Base-by-base conservation (phyloP, 2,797 vertebrate genomes). In the Knipowitschia caucasica region DNA sequence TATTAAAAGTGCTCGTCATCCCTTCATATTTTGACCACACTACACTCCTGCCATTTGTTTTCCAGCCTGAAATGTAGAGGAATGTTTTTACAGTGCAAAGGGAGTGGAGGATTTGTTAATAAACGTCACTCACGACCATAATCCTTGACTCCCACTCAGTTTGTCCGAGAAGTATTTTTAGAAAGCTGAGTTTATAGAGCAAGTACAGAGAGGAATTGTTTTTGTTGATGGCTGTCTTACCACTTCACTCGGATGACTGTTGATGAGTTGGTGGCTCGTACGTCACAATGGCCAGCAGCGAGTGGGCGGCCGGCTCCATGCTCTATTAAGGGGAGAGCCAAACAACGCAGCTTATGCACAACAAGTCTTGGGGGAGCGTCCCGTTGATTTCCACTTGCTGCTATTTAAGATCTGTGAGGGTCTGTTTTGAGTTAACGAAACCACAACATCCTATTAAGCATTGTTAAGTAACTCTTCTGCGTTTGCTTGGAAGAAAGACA, bases 391-490 rank as follows among this genome's bases (percentile, higher is more conserved):
- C 83, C 75, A 80, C 70, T 75, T 3, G 38, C 44, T 77, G 68
- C 86, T 91, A 89, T 89, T 90, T 79, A 6, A 64, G 69, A 60
- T 50, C 29, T 49, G 33, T 77, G 51, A 56, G 59, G 57, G 78
- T 73, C 85, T 91, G 87, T 80, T 89, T 86, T 72, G 71, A 83
- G 67, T 89, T 89, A 73, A 65, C 67, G 53, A 87, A 83, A 35
- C 86, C 87, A 71, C 86, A 81, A 58, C 71, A 85, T 89, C 82
- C 82, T 85, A 84, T 83, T 86, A 88, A 87, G 75, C 58, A 69
- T 58, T 80, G 77, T 83, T 80, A 71, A 84, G 78, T 85, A 77
- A 85, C 69, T 76, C 55, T 62, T 58, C 59, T 31, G 56, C 67
- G 79, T 86, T 86, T 81, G 72, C 70, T 69, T 43, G 42, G 30